Evolutionary conservation across 2,113 vertebrate species (phyloP), one percentile per base, ranked within the genome.

Genomic region (Scomber colias): DNA sequence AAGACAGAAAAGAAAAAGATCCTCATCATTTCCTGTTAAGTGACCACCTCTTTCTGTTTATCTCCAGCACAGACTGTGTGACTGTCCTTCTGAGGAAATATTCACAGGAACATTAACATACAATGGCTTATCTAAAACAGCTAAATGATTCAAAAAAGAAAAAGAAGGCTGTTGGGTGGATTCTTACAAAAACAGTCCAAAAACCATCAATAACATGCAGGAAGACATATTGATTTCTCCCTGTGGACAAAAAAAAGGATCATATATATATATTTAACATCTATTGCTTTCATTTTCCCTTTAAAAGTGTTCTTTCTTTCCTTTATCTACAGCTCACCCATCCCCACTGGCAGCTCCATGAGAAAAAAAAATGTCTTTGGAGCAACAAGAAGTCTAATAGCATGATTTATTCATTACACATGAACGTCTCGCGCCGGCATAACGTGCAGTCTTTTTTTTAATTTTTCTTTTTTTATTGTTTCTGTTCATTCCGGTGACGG

Each of bases 401-500:
- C 64, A 53, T 79, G 19, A 88, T 79, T 80, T 68, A 86, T 84
- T 84, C 68, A 78, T 51, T 11, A 48, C 55, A 57, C 70, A n/a
- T 11, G 31, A 46, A 49, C 15, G 61, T 24, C 21, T 79, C 13
- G 21, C n/a, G 45, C n/a, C 46, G 14, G 56, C 51, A 3, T 44
- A 45, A 27, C 57, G 60, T 48, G 74, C 48, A 45, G 60, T 62
- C 21, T 27, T 27, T 27, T 27, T 27, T 27, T 3, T 27, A 21
- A 21, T 21, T 21, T 21, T 21, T 21, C 21, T 27, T 27, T 27
- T 27, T 27, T 80, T 62, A 68, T 87, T 85, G 82, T 84, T 83
- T 82, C 64, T 70, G 50, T 12, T 87, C 78, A 75, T 84, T 83
- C 76, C 69, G 84, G 60, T 48, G 82, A 69, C 65, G 66, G 64